Percentiles rank a stretch among this genome's conserved stretches.
Conservation (phyloP, 2,113 vertebrate genomes). For the Antigone vipio region DNA sequence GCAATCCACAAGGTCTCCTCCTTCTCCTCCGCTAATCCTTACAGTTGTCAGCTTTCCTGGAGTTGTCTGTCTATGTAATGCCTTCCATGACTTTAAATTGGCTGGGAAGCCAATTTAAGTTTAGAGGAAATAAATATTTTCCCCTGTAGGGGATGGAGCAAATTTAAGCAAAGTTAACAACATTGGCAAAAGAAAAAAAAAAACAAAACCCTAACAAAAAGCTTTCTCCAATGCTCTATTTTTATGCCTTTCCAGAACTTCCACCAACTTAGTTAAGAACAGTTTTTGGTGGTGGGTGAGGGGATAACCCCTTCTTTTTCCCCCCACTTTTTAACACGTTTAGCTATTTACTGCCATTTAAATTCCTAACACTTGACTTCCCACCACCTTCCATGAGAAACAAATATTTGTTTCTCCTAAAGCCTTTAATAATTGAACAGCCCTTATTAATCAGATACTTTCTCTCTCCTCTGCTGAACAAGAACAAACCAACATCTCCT, state of each 20-base stretch:
- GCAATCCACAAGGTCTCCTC: not conserved
- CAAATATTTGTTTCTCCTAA: not conserved
- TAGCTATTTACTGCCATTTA: not conserved
- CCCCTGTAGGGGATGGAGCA: not conserved
- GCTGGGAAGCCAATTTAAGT: not conserved
- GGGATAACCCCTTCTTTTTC: not conserved
- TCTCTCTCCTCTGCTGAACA: not conserved
- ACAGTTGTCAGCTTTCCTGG: not conserved
- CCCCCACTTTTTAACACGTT: not conserved
- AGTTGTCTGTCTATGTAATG: not conserved
- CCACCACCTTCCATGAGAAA: not conserved
- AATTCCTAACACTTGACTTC: not conserved
- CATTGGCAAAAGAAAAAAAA: not conserved
- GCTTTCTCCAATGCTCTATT: not conserved
- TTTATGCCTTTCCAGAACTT: not conserved
- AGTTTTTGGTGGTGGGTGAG: not conserved
- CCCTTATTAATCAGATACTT: not conserved
- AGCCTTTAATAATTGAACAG: not conserved
- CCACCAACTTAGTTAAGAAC: not conserved
- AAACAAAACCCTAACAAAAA: not conserved
- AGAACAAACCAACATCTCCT: not conserved
- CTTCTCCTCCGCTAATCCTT: not conserved
- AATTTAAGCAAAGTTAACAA: conserved; percentile 27
- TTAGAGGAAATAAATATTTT: conserved; percentile 58
- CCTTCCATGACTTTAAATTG: not conserved